These are phyloP conservation scores for Myrmecophaga tridactyla DNA, from an alignment of 2,113 vertebrate genomes.

Conservation along the genomic window DNA sequence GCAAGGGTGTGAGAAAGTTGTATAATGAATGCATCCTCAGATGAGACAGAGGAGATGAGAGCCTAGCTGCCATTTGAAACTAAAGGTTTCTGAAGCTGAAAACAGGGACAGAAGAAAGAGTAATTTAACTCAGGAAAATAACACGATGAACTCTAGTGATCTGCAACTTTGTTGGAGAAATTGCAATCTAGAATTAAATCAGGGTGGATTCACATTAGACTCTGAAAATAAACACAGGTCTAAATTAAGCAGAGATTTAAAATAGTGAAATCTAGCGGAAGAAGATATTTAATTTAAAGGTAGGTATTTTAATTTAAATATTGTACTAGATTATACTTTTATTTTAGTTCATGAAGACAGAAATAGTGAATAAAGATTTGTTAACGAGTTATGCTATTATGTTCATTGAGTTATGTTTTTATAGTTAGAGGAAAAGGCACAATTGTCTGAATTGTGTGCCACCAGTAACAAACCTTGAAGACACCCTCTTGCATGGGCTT, in stretches of 20 bases:
- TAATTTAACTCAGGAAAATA: slow-evolving; percentile 1
- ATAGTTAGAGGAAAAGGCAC: neutral
- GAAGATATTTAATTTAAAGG: slow-evolving; percentile 11
- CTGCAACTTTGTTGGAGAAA: neutral
- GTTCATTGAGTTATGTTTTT: slow-evolving; percentile 19
- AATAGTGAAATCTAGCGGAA: slow-evolving; percentile 34
- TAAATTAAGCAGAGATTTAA: slow-evolving; percentile 37
- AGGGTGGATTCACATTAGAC: slow-evolving; percentile 6
- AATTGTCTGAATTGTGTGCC: neutral
- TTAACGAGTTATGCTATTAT: slow-evolving; percentile 5
- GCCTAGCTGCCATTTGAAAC: neutral
- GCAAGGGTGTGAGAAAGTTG: neutral
- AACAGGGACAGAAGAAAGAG: neutral
- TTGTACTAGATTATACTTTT: slow-evolving; percentile 8
- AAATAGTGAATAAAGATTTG: slow-evolving; percentile 23
- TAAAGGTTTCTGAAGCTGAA: neutral
- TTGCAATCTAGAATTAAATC: slow-evolving; percentile 36
- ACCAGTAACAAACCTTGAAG: neutral
- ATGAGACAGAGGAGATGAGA: neutral
- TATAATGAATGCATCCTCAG: neutral
- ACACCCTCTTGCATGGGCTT: neutral
- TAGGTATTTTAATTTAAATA: slow-evolving; percentile 51
- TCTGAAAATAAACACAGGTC: slow-evolving; percentile 42
- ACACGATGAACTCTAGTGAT: neutral
- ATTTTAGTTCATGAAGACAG: slow-evolving; percentile 39